Percentiles rank a stretch among this genome's conserved stretches.
phyloP scores from a whole-genome alignment of 2,888 invertebrate genomes.

The Bedellia somnulentella region DNA sequence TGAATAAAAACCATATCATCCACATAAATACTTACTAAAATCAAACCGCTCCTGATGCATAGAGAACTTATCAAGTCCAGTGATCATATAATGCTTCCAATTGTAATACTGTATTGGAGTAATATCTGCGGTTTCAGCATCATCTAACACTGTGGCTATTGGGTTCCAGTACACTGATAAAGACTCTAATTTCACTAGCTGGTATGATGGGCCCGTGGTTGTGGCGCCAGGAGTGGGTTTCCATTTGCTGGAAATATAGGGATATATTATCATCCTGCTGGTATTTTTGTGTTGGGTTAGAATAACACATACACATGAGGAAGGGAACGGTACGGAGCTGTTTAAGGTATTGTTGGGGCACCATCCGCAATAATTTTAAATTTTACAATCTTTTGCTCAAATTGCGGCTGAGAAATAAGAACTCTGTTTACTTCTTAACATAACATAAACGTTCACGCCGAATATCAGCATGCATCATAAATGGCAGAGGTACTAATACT shows the following conservation, averaged over 20 bases:
- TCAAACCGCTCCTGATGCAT: constrained; percentile 78
- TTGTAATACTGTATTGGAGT: constrained; percentile 64
- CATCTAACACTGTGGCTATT: constrained; percentile 52
- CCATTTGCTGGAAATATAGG: constrained; percentile 67
- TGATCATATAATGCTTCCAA: constrained; percentile 77
- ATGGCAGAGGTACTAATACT: no score
- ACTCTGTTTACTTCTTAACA: no score
- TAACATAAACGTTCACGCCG: no score
- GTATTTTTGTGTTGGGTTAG: neutral
- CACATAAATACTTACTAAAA: constrained; percentile 64
- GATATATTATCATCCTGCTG: constrained; percentile 1
- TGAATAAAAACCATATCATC: neutral
- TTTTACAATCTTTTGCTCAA: no score
- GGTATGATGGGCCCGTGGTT: constrained; percentile 61
- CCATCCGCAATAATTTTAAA: no score
- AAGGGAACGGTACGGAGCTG: no score
- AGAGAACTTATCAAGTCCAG: constrained; percentile 73
- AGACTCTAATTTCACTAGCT: constrained; percentile 75
- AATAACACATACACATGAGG: no score
- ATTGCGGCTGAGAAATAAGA: no score
- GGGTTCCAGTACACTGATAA: constrained; percentile 79
- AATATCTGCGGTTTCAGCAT: constrained; percentile 49
- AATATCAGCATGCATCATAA: no score
- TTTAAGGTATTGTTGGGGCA: no score
- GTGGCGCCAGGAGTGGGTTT: constrained; percentile 66